Base-by-base conservation (phyloP, 1,140 invertebrate species). In the Wasmannia auropunctata region DNA sequence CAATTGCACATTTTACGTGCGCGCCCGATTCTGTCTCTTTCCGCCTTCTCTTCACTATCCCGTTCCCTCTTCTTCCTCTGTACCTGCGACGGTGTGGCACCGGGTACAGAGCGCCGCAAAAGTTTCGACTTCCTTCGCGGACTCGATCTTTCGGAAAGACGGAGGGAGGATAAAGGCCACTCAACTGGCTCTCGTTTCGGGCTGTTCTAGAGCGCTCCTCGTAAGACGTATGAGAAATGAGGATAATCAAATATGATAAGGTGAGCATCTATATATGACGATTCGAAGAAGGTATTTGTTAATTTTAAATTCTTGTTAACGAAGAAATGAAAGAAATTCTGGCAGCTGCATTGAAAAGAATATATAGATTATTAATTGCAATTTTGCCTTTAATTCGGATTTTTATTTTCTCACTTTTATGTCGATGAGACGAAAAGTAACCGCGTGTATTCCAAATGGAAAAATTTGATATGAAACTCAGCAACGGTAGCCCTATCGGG, bases 1-100 rank as follows among this genome's bases (percentile, higher is more conserved):
- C 86, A 80, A 75, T 88, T 79, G 81, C 87, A 85, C 87, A 88
- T 86, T 87, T 85, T 88, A 69, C 74, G 46, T 51, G 54, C 43
- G 31, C 28, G 46, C 54, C 60, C 37, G 67, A 63, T 83, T 69
- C 60, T 25, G 19, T 43, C 46, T 85, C 74, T 43, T 43, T 79
- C 46, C 19, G 16, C 25, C 43, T 54, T 16, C 46, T 11, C 25
- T 28, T 14, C 28, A n/a, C 40, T 25, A 1, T 77, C 6, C 37
- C 34, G 4, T 31, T 77, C 46, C 28, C 25, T 80, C 34, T 58
- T 80, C 34, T 58, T 58, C 76, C 43, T 69, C 51, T 62, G 3
- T 76, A 67, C 62, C 70, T 63, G 65, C 56, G 62, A 79, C 58
- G 25, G 65, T 60, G 37, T 69, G 46, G 43, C 58, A 46, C 22